Conservation (phyloP, 1,140 invertebrate species). For the Anastrepha obliqua region DNA sequence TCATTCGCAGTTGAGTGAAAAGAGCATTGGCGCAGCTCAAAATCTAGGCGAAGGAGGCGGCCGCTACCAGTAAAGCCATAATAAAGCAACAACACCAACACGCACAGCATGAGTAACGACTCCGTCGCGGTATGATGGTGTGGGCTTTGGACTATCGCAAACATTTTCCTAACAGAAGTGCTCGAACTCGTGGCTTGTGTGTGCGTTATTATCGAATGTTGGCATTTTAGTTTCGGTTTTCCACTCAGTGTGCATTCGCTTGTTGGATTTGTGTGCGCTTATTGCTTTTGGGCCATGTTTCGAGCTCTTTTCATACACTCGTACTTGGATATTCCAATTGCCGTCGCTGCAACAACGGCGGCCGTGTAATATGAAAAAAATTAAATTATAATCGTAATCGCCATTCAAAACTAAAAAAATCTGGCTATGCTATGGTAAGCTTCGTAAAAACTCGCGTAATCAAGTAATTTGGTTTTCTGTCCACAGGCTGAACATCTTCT, state of each 20-base stretch:
- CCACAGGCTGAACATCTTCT: not conserved
- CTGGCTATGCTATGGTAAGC: no score
- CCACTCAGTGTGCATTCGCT: not conserved
- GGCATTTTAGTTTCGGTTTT: not conserved
- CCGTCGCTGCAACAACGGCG: not conserved
- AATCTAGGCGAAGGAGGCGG: slow-evolving; percentile 20
- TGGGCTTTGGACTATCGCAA: not conserved
- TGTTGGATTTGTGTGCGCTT: not conserved
- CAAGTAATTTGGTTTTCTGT: not conserved
- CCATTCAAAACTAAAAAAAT: no score
- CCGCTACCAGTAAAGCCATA: not conserved
- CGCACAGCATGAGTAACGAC: not conserved
- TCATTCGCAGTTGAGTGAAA: slow-evolving; percentile 17
- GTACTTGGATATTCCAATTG: not conserved
- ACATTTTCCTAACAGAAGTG: not conserved
- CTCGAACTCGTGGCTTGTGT: not conserved
- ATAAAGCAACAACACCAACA: not conserved
- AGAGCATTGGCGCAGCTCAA: not conserved
- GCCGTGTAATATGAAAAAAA: not conserved
- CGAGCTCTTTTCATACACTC: not conserved
- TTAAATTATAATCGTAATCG: not conserved
- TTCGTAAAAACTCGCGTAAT: not conserved
- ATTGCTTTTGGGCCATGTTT: not conserved
- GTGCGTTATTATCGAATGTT: not conserved
- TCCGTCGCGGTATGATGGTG: not conserved